These are phyloP conservation scores for Periparus ater DNA, from an alignment of 2,797 vertebrate genomes.

Conservation along the genomic window DNA sequence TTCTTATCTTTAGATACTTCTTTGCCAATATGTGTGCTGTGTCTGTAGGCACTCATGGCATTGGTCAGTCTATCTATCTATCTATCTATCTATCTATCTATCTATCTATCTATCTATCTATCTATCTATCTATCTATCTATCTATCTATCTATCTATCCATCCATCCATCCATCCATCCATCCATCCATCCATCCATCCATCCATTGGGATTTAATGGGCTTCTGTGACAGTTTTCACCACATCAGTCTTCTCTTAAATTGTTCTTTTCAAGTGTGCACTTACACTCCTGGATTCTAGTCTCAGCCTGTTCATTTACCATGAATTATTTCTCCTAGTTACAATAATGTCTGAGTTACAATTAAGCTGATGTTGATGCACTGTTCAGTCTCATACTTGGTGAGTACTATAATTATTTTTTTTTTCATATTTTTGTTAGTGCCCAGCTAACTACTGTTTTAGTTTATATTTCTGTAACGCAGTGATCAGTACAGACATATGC, in stretches of 20 bases:
- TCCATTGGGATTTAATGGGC: neutral
- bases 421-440: neutral
- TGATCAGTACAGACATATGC: neutral
- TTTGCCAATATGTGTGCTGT: neutral
- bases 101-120: no score
- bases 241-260: neutral
- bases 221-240: neutral
- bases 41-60: neutral
- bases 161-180: no score
- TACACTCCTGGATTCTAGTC: neutral
- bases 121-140: no score
- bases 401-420: neutral
- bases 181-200: no score
- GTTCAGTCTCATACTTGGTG: rapidly evolving
- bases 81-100: neutral
- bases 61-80: no score
- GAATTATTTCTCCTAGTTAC: neutral
- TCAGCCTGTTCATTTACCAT: neutral
- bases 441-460: neutral
- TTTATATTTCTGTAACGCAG: neutral
- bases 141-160: no score
- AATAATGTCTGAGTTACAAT: neutral
- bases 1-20: neutral
- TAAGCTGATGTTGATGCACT: neutral
- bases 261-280: neutral